Evolutionary conservation across 2,888 invertebrate genomes (phyloP), one percentile per base, ranked within the genome.

Genomic region (Drosophila sordidapex): DNA sequence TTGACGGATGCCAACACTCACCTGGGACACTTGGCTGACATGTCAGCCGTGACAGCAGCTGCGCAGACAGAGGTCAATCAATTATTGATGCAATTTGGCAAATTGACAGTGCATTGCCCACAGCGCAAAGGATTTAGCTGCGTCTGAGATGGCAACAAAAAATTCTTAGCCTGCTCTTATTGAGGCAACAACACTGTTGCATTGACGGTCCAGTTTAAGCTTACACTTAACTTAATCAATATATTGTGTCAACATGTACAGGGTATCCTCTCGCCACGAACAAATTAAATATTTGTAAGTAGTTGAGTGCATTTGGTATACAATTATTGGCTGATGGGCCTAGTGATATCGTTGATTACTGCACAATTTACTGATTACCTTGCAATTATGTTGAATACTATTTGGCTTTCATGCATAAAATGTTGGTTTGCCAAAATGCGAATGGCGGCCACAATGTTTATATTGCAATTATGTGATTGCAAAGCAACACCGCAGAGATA

Each of bases 81-180:
- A 76, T 75, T 59, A 78, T 70, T 75, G 58, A 80, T 79, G 67
- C 70, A 79, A 71, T 78, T 76, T 67, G 35, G 18, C 43, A 80
- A 80, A 71, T 75, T 67, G 76, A 52, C 64, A 67, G 46, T 53
- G 60, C 53, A 58, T 29, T 46, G 31, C 5, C 8, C 11, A n/a
- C 3, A 25, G 40, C 51, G 11, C 18, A 52, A n/a, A 29, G 43
- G 25, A 51, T 35, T 53, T 46, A 6, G 21, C 43, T 33, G 18
- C 31, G 40, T 21, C 52, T 25, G 18, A 38, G 8, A 18, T 1
- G 13, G 4, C 2, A 11, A 13, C 13, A 31, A 15, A 8, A 4
- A 1, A 13, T 8, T 8, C 21, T 21, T 2, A 13, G n/a, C 11
- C n/a, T 5, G 40, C 10, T n/a, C 11, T 18, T 18, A 18, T 27